phyloP scores from a whole-genome alignment of 2,888 invertebrate species.

The Yponomeuta cagnagella region DNA sequence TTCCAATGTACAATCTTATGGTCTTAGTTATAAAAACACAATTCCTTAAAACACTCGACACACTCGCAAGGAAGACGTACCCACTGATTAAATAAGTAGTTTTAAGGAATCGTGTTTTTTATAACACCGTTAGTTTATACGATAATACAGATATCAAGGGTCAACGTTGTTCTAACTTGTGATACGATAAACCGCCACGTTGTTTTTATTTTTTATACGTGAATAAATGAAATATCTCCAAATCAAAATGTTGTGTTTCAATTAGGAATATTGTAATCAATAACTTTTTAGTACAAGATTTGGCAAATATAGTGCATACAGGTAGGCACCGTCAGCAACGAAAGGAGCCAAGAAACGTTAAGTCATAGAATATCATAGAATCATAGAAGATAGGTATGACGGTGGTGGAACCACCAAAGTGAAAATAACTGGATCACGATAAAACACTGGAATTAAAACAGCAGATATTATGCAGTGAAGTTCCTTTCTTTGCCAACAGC shows the following conservation, averaged over 20 bases:
- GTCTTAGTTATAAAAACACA: too few relatives aligned
- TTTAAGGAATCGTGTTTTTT: too few relatives aligned
- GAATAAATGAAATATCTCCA: constrained; percentile 1
- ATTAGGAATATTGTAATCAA: neutral
- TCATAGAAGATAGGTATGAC: neutral
- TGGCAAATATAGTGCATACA: neutral
- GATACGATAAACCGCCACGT: neutral
- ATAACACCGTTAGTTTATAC: neutral
- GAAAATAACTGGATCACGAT: too few relatives aligned
- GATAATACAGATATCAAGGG: neutral
- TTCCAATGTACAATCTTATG: neutral
- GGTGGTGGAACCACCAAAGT: too few relatives aligned
- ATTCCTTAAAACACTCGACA: too few relatives aligned
- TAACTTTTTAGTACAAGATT: neutral
- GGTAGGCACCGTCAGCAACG: neutral
- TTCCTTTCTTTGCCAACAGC: neutral
- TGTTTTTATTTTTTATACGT: neutral
- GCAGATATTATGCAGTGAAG: neutral
- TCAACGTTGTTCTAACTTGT: neutral
- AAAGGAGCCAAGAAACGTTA: neutral
- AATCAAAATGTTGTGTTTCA: neutral
- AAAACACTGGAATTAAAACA: neutral
- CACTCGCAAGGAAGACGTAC: too few relatives aligned
- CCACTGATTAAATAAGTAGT: too few relatives aligned
- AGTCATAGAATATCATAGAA: constrained; percentile 2